Evolutionary conservation across 2,797 vertebrate genomes (phyloP).

Genomic region (Oreochromis grahami): DNA sequence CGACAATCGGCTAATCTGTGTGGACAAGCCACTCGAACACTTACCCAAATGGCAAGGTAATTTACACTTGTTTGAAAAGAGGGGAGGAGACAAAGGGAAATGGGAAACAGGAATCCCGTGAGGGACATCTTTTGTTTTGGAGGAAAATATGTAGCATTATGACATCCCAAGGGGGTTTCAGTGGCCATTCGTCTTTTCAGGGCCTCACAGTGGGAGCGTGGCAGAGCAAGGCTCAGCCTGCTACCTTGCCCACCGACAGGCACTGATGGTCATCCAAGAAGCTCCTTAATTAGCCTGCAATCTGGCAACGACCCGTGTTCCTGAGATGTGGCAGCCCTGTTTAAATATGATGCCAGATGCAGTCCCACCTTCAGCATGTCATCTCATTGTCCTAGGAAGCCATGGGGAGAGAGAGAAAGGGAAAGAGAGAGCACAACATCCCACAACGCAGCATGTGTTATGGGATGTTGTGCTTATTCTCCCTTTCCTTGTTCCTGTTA

Average conservation of each 20-base stretch:
- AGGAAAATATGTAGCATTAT: conserved; percentile 71
- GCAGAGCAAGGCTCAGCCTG: conserved; percentile 71
- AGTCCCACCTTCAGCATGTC: conserved; percentile 81
- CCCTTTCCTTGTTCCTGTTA: conserved; percentile 49
- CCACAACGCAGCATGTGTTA: conserved; percentile 62
- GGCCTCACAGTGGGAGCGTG: conserved; percentile 73
- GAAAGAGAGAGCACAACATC: conserved; percentile 58
- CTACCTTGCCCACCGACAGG: conserved; percentile 80
- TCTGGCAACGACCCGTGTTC: conserved; percentile 81
- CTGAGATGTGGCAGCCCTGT: conserved; percentile 79
- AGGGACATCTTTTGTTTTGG: conserved; percentile 73
- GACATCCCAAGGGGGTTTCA: conserved; percentile 68
- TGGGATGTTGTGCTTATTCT: conserved; percentile 53
- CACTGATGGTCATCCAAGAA: conserved; percentile 86
- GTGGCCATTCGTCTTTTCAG: conserved; percentile 77
- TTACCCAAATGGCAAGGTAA: conserved; percentile 62
- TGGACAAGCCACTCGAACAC: conserved; percentile 60
- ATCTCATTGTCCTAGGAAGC: conserved; percentile 78
- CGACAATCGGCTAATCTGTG: conserved; percentile 60
- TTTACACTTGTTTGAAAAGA: conserved; percentile 71
- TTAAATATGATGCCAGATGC: conserved; percentile 82
- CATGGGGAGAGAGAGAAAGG: conserved; percentile 52
- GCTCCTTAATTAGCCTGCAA: conserved; percentile 84
- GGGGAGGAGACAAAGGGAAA: conserved; percentile 44
- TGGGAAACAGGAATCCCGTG: conserved; percentile 60